Conservation (phyloP, 2,888 invertebrate genomes). For the Micoletzkya japonica region DNA sequence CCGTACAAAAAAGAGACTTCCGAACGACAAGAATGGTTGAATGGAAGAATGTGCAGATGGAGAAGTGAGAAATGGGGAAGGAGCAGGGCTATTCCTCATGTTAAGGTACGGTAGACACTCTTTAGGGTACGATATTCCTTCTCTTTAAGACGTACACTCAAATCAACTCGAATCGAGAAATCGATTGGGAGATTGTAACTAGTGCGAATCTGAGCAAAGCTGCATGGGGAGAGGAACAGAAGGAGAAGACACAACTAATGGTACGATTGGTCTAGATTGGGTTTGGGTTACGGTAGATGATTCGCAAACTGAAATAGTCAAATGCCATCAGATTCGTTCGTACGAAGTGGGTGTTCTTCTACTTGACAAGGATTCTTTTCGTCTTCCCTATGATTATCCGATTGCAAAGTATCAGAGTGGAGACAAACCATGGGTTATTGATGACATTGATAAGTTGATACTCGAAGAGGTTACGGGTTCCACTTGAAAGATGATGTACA, state of each 20-base stretch:
- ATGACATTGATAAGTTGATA: constrained; percentile 11
- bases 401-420: constrained; percentile 22
- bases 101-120: constrained; percentile 76
- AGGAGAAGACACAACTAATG: constrained; percentile 34
- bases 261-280: not conserved
- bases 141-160: not conserved
- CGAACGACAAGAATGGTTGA: constrained; percentile 73
- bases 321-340: constrained; percentile 38
- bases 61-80: constrained; percentile 75
- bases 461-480: not conserved
- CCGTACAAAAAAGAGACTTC: constrained; percentile 79
- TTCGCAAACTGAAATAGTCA: not conserved
- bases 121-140: not conserved
- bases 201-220: constrained; percentile 95
- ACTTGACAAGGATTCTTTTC: constrained; percentile 34
- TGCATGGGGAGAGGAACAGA: constrained; percentile 80
- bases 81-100: constrained; percentile 88
- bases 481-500: too few relatives aligned
- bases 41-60: constrained; percentile 71
- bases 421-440: constrained; percentile 29
- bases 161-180: not conserved
- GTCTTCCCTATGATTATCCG: constrained; percentile 56
- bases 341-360: constrained; percentile 58
- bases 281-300: not conserved
- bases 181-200: constrained; percentile 64